Evolutionary conservation across 2,888 invertebrate genomes (phyloP).

Genomic region (Oxystoma pomonae): DNA sequence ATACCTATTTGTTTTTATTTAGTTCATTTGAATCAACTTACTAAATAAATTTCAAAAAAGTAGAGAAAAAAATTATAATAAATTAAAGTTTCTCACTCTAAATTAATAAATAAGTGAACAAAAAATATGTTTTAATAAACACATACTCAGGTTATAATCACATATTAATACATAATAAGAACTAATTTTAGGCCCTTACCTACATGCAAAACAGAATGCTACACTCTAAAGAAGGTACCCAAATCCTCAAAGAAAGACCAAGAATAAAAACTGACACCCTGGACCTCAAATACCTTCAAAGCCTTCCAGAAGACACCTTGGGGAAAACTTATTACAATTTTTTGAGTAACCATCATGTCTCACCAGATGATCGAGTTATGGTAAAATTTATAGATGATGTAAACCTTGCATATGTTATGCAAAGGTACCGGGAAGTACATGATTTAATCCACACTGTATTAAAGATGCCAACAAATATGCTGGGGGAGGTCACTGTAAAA

Average conservation of each 20-base stretch:
- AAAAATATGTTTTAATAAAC: too few relatives aligned
- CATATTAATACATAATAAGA: too few relatives aligned
- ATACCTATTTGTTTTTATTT: too few relatives aligned
- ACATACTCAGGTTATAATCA: too few relatives aligned
- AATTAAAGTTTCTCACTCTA: too few relatives aligned
- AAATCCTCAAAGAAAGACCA: conserved; percentile 75
- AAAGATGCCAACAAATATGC: conserved; percentile 91
- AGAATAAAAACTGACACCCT: conserved; percentile 82
- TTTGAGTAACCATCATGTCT: conserved; percentile 76
- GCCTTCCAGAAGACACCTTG: conserved; percentile 74
- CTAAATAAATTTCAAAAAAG: too few relatives aligned
- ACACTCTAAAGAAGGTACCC: conserved; percentile 68
- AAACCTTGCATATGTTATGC: conserved; percentile 93
- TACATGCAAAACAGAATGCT: conserved; percentile 74
- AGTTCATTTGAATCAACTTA: too few relatives aligned
- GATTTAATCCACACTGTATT: conserved; percentile 90
- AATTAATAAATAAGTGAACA: too few relatives aligned
- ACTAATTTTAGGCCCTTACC: conserved; percentile 57
- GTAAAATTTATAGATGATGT: conserved; percentile 90
- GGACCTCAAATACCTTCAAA: conserved; percentile 65
- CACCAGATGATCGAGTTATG: conserved; percentile 84
- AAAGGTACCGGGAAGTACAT: conserved; percentile 94
- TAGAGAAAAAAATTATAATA: too few relatives aligned
- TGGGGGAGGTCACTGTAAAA: conserved; percentile 91
- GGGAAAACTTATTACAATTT: conserved; percentile 86